These are phyloP conservation scores for Oncopodura yosiiana DNA, from an alignment of 1,140 invertebrate species.

Conservation along the genomic window DNA sequence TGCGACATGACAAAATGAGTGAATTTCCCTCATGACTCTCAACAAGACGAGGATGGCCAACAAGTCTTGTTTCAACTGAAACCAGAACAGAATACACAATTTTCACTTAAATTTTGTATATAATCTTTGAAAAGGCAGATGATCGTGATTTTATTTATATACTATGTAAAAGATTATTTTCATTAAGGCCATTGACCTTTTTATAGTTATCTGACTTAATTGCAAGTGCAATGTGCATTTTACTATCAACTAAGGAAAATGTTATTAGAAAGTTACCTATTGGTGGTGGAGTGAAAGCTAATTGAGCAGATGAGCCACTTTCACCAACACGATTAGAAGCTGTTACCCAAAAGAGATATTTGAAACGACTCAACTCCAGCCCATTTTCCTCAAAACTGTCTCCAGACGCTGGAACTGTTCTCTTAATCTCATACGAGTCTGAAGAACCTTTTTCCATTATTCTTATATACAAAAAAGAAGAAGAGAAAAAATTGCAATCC, in stretches of 20 bases:
- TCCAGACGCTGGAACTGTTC: constrained; percentile 13
- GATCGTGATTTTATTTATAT: background rate
- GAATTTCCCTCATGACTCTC: constrained; percentile 32
- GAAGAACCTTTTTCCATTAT: background rate
- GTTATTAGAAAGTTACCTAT: constrained; percentile 17
- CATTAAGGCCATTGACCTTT: background rate
- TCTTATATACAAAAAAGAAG: background rate
- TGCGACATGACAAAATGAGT: constrained; percentile 23
- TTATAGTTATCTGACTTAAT: background rate
- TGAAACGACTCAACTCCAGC: constrained; percentile 16
- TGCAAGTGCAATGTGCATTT: background rate
- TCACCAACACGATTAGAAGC: constrained; percentile 24
- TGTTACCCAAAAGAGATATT: constrained; percentile 29
- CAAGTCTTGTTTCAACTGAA: constrained; percentile 25
- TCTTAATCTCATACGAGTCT: constrained; percentile 25
- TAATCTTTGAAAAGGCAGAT: background rate
- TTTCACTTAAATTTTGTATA: background rate
- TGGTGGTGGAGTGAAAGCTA: constrained; percentile 21
- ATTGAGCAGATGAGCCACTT: constrained; percentile 18
- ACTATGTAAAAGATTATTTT: constrained; percentile 2
- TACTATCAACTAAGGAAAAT: background rate
- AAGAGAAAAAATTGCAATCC: background rate
- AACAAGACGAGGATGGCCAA: constrained; percentile 18
- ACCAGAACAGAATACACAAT: background rate
- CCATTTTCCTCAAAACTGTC: constrained; percentile 19